phyloP scores from a whole-genome alignment of 2,888 invertebrate genomes.

The Cephus spinipes region DNA sequence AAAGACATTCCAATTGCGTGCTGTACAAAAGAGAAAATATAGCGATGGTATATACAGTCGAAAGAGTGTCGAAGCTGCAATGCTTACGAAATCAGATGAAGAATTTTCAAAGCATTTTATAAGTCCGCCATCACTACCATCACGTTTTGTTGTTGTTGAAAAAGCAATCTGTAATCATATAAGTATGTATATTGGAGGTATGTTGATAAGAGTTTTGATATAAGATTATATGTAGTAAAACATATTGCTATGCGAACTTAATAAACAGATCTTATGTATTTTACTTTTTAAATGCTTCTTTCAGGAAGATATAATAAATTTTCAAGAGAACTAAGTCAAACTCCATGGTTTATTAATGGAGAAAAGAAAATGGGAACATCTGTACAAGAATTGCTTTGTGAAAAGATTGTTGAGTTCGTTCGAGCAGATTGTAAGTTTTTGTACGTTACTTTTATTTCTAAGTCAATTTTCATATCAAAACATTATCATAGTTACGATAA shows the following conservation, averaged over 20 bases:
- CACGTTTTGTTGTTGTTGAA: conserved; percentile 65
- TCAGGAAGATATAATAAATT: conserved; percentile 85
- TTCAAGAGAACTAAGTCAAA: conserved; percentile 88
- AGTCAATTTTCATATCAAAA: not conserved
- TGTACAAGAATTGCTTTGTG: conserved; percentile 89
- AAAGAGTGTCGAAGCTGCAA: conserved; percentile 72
- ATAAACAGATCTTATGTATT: conserved; percentile 19
- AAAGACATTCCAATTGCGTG: conserved; percentile 63
- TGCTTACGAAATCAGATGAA: conserved; percentile 67
- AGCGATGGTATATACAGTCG: conserved; percentile 74
- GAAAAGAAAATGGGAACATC: conserved; percentile 85
- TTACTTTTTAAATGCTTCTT: conserved; percentile 45
- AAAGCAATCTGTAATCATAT: conserved; percentile 71
- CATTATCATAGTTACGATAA: conserved; percentile 6
- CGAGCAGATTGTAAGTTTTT: conserved; percentile 68
- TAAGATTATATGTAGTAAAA: conserved; percentile 32
- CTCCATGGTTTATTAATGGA: conserved; percentile 92
- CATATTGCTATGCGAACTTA: not conserved
- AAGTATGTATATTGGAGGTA: conserved; percentile 75
- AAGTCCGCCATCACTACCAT: conserved; percentile 70
- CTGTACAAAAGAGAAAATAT: conserved; percentile 63
- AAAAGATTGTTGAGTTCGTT: conserved; percentile 73
- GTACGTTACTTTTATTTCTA: not conserved
- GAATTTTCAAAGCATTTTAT: conserved; percentile 69
- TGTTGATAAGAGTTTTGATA: conserved; percentile 46